Evolutionary conservation across 35 echinoderm and acorn worm genomes (phyloP).

Genomic region (Diadema setosum): DNA sequence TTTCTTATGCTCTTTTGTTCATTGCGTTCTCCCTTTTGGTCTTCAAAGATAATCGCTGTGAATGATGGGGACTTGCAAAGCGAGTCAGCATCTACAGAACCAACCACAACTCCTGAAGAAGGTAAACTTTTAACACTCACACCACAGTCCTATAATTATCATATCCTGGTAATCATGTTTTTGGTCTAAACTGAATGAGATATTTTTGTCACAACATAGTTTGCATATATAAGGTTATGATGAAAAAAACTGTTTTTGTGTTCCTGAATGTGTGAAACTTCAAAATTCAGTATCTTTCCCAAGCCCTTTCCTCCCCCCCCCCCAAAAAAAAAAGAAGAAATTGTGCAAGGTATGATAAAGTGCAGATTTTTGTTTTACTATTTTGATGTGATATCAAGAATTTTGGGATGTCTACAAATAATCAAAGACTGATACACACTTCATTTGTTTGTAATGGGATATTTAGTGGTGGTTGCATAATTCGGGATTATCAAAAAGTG

Average conservation of each 20-base stretch:
- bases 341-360: too few relatives aligned
- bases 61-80: not conserved
- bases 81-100: not conserved
- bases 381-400: too few relatives aligned
- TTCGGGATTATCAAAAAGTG: too few relatives aligned
- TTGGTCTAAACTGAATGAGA: not conserved
- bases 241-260: not conserved
- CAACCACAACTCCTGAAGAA: not conserved
- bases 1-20: not conserved
- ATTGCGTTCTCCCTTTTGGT: not conserved
- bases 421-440: too few relatives aligned
- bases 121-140: not conserved
- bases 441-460: too few relatives aligned
- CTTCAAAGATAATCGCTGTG: conserved; percentile 17
- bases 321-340: too few relatives aligned
- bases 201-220: not conserved
- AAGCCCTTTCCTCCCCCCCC: not conserved
- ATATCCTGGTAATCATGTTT: not conserved
- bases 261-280: too few relatives aligned
- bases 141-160: not conserved
- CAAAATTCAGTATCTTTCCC: not conserved
- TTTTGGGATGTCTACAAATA: too few relatives aligned
- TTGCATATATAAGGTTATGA: not conserved
- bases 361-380: too few relatives aligned
- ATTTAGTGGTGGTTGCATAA: too few relatives aligned